These are phyloP conservation scores for Chrysomallon squamiferum DNA, from an alignment of 1,140 invertebrate species.

Conservation along the genomic window DNA sequence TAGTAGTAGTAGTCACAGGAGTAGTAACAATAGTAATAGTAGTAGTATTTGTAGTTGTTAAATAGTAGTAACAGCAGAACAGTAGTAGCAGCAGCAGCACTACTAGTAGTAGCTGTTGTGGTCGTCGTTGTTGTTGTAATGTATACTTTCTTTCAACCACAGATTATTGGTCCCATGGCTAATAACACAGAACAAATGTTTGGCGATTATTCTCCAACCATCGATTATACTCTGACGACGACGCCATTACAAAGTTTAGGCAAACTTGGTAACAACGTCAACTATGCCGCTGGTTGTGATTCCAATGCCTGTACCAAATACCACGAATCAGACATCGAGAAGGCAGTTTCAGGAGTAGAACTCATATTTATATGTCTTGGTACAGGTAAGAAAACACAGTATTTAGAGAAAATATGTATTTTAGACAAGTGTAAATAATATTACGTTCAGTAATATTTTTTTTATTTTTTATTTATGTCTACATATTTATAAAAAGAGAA, in stretches of 20 bases:
- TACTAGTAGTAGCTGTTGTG: too few species aligned
- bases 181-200: conserved; percentile 53
- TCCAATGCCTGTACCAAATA: conserved; percentile 44
- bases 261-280: conserved; percentile 23
- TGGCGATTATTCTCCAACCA: conserved; percentile 50
- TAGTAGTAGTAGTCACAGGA: too few species aligned
- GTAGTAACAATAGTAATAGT: too few species aligned
- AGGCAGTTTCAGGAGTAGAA: conserved; percentile 41
- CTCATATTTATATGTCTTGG: conserved; percentile 57
- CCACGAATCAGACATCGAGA: conserved; percentile 25
- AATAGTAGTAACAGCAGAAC: too few species aligned
- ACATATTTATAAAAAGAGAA: background rate
- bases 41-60: too few species aligned
- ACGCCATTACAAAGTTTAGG: conserved; percentile 48
- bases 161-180: conserved; percentile 61
- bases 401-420: too few species aligned
- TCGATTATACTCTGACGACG: conserved; percentile 35
- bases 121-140: too few species aligned
- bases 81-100: too few species aligned
- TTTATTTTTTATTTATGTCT: background rate
- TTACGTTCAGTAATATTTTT: too few species aligned
- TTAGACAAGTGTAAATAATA: too few species aligned
- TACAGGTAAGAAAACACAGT: conserved; percentile 54
- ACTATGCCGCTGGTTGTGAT: conserved; percentile 45
- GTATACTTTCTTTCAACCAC: too few species aligned